Conservation (phyloP, 2,888 invertebrate genomes). For the Eurois occulta region DNA sequence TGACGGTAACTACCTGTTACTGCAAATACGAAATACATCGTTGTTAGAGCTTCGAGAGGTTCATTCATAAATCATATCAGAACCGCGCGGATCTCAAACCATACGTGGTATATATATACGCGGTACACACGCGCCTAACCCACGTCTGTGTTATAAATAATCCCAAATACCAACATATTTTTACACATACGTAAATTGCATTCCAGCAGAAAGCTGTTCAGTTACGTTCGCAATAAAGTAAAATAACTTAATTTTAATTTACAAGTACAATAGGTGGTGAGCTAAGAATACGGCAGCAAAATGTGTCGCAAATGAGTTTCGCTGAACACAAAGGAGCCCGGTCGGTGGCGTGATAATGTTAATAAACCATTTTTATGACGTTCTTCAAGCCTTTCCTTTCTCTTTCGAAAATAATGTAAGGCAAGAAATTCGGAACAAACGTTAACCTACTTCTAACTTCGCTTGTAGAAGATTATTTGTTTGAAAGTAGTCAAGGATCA, state of each 20-base stretch:
- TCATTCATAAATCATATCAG: conserved; percentile 36
- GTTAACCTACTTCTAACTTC: conserved; percentile 64
- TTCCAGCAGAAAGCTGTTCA: conserved; percentile 8
- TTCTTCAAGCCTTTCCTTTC: conserved; percentile 55
- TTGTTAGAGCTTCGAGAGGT: conserved; percentile 3
- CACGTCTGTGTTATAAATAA: conserved; percentile 44
- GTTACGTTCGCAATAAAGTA: conserved; percentile 6
- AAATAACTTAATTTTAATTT: conserved; percentile 63
- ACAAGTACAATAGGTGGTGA: conserved; percentile 53
- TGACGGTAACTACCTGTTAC: conserved; percentile 31
- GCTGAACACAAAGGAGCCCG: conserved; percentile 46
- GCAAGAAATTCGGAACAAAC: conserved; percentile 58
- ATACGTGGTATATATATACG: conserved; percentile 14
- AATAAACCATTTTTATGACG: conserved; percentile 63
- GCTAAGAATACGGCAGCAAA: conserved; percentile 49
- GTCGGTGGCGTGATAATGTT: conserved; percentile 62
- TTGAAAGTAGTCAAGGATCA: conserved; percentile 51
- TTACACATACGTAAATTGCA: conserved; percentile 9
- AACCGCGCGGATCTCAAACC: conserved; percentile 14
- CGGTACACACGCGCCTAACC: not conserved
- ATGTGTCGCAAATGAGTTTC: conserved; percentile 62
- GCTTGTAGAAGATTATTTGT: conserved; percentile 53
- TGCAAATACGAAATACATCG: conserved; percentile 13
- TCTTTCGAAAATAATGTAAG: conserved; percentile 45
- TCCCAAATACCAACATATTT: conserved; percentile 3